phyloP scores from a whole-genome alignment of 2,888 invertebrate species.

The Tridacna gigas region DNA sequence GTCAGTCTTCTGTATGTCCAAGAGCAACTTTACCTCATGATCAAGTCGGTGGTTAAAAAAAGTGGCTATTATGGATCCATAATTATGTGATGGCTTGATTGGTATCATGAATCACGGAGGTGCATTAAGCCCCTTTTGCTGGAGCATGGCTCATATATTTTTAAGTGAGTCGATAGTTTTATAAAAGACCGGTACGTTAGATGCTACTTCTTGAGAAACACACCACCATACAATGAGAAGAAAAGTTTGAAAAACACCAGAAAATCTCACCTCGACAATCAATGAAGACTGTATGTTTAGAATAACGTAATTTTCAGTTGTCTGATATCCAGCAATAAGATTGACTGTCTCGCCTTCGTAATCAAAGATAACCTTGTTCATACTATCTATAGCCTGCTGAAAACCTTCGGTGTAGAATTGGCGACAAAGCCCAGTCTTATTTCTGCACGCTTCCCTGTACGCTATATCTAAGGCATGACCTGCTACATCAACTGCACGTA shows the following conservation, averaged over 20 bases:
- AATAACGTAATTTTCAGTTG: constrained; percentile 52
- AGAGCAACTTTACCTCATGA: no score
- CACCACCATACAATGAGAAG: no score
- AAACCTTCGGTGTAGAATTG: constrained; percentile 55
- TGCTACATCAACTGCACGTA: constrained; percentile 69
- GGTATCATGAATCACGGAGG: no score
- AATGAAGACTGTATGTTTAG: constrained; percentile 56
- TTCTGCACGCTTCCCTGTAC: constrained; percentile 61
- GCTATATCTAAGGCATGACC: constrained; percentile 68
- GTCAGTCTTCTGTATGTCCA: no score
- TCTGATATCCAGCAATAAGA: constrained; percentile 3
- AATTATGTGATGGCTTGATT: no score
- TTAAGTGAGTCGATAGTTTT: no score
- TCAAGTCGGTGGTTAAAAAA: no score
- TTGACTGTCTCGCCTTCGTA: constrained; percentile 51
- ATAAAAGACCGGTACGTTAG: no score
- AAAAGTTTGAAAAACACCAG: background rate
- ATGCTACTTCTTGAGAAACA: no score
- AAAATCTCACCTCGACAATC: constrained; percentile 54
- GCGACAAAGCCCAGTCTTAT: constrained; percentile 63
- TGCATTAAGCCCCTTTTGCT: no score
- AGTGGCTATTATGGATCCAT: no score
- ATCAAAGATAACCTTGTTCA: constrained; percentile 56
- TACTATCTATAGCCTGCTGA: constrained; percentile 33
- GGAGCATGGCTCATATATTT: no score